phyloP scores from a whole-genome alignment of 2,113 vertebrate genomes.

The Ceyx melanurus region DNA sequence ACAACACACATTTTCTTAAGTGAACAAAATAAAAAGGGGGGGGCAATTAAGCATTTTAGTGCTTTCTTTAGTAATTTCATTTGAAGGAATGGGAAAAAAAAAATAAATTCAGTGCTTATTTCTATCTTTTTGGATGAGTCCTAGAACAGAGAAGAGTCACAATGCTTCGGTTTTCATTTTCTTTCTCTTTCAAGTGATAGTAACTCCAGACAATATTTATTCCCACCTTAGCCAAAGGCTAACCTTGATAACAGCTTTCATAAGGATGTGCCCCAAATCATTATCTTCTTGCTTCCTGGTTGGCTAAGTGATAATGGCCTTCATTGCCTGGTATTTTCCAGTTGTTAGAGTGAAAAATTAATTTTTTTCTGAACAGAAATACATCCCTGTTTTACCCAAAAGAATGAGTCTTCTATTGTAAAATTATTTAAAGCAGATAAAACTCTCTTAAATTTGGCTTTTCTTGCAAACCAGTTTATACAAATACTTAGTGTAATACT shows the following conservation, averaged over 20 bases:
- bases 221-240: neutral
- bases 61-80: neutral
- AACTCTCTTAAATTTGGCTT: neutral
- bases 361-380: neutral
- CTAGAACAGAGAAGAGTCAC: neutral
- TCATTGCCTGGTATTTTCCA: neutral
- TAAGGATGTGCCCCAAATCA: neutral
- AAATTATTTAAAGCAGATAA: neutral
- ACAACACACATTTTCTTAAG: neutral
- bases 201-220: neutral
- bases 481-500: neutral
- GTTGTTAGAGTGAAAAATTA: neutral
- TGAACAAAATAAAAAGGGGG: neutral
- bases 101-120: neutral
- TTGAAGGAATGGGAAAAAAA: neutral
- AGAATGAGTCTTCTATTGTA: neutral
- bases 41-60: neutral
- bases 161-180: neutral
- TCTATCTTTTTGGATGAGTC: neutral
- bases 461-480: neutral
- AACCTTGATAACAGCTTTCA: neutral
- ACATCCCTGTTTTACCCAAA: neutral
- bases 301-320: neutral
- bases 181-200: neutral
- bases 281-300: neutral